phyloP scores from a whole-genome alignment of 2,797 vertebrate species.

The Rhinella marina region DNA sequence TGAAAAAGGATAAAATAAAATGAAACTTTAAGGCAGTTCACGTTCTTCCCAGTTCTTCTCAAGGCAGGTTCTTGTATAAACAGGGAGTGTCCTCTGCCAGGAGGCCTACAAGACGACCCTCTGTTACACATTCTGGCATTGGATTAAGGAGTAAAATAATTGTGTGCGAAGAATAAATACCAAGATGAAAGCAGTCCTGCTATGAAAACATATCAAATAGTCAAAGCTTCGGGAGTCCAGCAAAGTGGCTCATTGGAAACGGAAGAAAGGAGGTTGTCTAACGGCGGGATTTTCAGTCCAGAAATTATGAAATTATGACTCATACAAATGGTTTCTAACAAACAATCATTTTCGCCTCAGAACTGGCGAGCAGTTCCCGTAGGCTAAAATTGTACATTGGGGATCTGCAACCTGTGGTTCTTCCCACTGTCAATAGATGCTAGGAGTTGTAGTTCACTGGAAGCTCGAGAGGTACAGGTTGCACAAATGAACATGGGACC shows the following conservation, averaged over 20 bases:
- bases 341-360: background rate
- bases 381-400: background rate
- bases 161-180: conserved; percentile 56
- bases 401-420: background rate
- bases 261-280: conserved; percentile 51
- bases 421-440: background rate
- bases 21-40: conserved; percentile 6
- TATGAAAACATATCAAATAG: conserved; percentile 53
- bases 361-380: background rate
- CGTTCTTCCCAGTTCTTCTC: conserved; percentile 5
- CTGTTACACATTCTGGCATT: conserved; percentile 45
- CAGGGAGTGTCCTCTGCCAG: conserved; percentile 24
- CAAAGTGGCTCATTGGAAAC: conserved; percentile 46
- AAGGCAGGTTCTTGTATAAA: conserved; percentile 39
- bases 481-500: background rate
- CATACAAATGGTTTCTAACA: conserved; percentile 23
- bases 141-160: conserved; percentile 59
- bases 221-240: conserved; percentile 21
- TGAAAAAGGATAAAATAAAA: background rate
- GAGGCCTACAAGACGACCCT: conserved; percentile 18
- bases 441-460: background rate
- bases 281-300: conserved; percentile 18
- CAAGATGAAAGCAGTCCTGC: conserved; percentile 52
- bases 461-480: background rate
- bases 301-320: conserved; percentile 29